Percentiles rank a stretch among this genome's conserved stretches.
Evolutionary conservation across 2,797 vertebrate genomes (phyloP).

Genomic region (Cossypha niveicapilla): DNA sequence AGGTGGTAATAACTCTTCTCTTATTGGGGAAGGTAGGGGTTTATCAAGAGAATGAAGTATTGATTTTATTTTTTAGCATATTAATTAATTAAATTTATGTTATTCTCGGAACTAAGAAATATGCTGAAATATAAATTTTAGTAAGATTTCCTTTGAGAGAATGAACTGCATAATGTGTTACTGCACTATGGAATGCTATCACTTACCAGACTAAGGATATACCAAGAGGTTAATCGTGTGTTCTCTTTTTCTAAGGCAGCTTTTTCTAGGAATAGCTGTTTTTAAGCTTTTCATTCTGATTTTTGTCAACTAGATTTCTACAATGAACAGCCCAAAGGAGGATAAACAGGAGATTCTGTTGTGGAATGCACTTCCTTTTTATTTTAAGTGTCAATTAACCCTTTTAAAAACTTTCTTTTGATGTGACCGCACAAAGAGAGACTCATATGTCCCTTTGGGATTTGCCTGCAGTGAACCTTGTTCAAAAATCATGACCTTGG

Average conservation of each 20-base stretch:
- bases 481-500: slow-evolving; percentile 6
- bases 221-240: not conserved
- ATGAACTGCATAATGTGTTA: not conserved
- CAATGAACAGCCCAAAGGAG: slow-evolving; percentile 4
- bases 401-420: slow-evolving; percentile 36
- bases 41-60: not conserved
- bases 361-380: not conserved
- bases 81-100: not conserved
- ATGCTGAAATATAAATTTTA: not conserved
- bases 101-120: not conserved
- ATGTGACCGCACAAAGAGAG: not conserved
- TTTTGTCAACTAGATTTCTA: slow-evolving; percentile 18
- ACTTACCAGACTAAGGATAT: not conserved
- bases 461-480: slow-evolving; percentile 5
- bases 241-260: not conserved
- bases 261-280: not conserved
- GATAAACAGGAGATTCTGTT: slow-evolving; percentile 32
- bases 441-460: not conserved
- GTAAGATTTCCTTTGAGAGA: not conserved
- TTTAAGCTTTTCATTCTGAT: slow-evolving; percentile 19
- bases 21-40: rapidly evolving
- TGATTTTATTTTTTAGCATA: not conserved
- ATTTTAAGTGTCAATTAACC: not conserved
- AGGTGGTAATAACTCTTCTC: not conserved
- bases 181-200: not conserved